phyloP scores from a whole-genome alignment of 2,888 invertebrate species.

The Nymphalis c-album region DNA sequence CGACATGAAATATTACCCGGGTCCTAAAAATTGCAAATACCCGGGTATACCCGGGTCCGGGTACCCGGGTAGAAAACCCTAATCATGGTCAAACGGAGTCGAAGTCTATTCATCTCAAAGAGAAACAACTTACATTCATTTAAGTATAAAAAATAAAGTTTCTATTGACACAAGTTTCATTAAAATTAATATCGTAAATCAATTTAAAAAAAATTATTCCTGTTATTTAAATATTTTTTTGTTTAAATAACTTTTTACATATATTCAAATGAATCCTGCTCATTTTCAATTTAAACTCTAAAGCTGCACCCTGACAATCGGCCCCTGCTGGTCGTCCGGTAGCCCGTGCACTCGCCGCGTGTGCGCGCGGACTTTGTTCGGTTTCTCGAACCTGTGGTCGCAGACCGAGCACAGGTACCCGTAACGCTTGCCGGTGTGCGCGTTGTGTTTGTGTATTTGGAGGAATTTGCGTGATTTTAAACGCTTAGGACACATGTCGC shows the following conservation, averaged over 20 bases:
- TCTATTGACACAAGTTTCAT: no score
- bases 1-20: no score
- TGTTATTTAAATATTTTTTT: no score
- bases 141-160: no score
- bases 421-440: slow-evolving; percentile 70
- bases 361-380: slow-evolving; percentile 73
- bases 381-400: slow-evolving; percentile 72
- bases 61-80: no score
- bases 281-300: slow-evolving; percentile 24
- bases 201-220: no score
- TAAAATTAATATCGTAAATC: no score
- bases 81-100: no score
- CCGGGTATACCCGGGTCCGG: no score
- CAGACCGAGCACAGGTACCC: slow-evolving; percentile 69
- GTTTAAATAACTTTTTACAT: neutral
- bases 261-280: neutral
- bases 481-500: slow-evolving; percentile 72
- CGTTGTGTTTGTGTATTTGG: slow-evolving; percentile 74
- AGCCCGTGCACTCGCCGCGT: slow-evolving; percentile 65
- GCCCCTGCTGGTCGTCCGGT: slow-evolving; percentile 60
- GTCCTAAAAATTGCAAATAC: no score
- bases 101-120: no score
- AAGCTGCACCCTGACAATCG: slow-evolving; percentile 63
- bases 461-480: slow-evolving; percentile 73
- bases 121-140: no score